Base-by-base conservation (phyloP, 1,140 invertebrate species). In the Eueides isabella region DNA sequence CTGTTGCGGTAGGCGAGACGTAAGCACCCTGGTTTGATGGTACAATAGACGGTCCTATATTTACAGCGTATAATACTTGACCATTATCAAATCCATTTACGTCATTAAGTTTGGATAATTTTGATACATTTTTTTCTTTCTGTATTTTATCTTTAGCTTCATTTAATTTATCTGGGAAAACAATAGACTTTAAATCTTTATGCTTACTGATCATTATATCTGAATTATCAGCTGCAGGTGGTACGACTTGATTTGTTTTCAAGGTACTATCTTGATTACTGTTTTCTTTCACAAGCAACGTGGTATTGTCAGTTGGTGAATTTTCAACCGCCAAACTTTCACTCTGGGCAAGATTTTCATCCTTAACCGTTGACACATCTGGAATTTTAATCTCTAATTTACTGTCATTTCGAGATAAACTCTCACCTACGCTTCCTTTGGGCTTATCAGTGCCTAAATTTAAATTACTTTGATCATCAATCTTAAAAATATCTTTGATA, bases 11-110 rank as follows among this genome's bases (percentile, higher is more conserved):
- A 11, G 48, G 48, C 4, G 48, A 26, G 2, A 55, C 48, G 19
- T 55, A 55, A 26, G 4, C n/a, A 7, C 48, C 48, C n/a, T 55
- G 48, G 23, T 26, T 55, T 26, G 19, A 6, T 26, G 48, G 48
- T 12, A 3, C 48, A 23, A 55, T 55, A 55, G 48, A 23, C 3
- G 73, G 62, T 26, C n/a, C 73, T 44, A 75, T 70, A 7, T 41
- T 75, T 12, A 75, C 73, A 19, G 73, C 73, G 16, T 75, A 75
- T 41, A 75, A 61, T 5, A 75, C 19, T 38, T 75, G 62, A 30
- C 48, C 48, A n/a, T 63, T 62, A 62, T 29, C 61, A 14, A 62
- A n/a, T 2, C 41, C 41, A 48, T 48, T 55, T 0, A 26, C 3
- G 9, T 55, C 48, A 26, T 33, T 62, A 48, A 64, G 48, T 31